Evolutionary conservation across 2,797 vertebrate species (phyloP), one percentile per base, ranked within the genome.

Genomic region (Psittacula derbiana): DNA sequence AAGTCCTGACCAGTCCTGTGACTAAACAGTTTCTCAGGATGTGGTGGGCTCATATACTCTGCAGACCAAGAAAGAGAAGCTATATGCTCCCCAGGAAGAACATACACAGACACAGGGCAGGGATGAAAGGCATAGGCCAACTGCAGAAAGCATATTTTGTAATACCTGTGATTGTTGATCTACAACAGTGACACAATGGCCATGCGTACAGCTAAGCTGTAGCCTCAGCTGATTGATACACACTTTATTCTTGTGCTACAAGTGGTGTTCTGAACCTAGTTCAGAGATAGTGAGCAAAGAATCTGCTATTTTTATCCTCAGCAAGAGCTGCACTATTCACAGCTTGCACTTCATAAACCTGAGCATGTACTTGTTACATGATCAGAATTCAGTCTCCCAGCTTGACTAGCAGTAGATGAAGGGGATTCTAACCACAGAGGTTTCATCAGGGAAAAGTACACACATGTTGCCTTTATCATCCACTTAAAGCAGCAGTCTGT

Each of bases 381-480:
- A 83, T 20, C 38, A 79, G 41, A 74, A 90, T 74, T 87, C 74
- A 41, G 33, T 30, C 41, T 87, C 31, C 7, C 14, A 44, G 2
- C 24, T 31, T 65, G 49, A 33, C 38, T 69, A 40, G 19, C 33
- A 65, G 61, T n/a, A 69, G 21, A 30, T 18, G 79, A 93, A 74
- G 24, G 33, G 11, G 10, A 5, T 58, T 69, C 46, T 21, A 86
- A 66, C 36, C 57, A 65, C 41, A 47, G n/a, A 43, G 8, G 15
- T 4, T 88, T 38, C 27, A 40, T 46, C 18, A 36, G 31, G 28
- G 52, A 53, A 52, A 87, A 50, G 19, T 10, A 44, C 10, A 33
- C 3, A 27, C 5, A 12, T 0, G 0, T 28, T 86, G 46, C 38
- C 15, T 47, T 55, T 81, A 47, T n/a, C n/a, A 21, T 23, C 20